Conservation (phyloP, 1,140 invertebrate genomes). For the Drosophila pallidifrons region DNA sequence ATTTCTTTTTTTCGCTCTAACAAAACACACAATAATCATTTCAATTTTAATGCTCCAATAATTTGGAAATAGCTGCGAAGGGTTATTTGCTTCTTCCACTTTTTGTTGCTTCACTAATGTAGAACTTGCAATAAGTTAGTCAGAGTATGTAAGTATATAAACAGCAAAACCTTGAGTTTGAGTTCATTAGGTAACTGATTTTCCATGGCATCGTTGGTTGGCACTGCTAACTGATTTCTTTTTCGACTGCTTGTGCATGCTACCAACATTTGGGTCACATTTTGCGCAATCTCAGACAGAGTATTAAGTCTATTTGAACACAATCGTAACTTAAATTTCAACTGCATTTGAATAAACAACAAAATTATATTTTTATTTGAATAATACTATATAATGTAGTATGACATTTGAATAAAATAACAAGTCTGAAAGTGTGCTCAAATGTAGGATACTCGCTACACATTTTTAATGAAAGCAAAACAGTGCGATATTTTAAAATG, state of each 20-base stretch:
- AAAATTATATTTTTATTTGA: too few relatives aligned
- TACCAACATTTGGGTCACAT: slow-evolving; percentile 34
- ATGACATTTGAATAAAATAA: too few relatives aligned
- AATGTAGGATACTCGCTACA: too few relatives aligned
- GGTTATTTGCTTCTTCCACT: slow-evolving; percentile 53
- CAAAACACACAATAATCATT: slow-evolving; percentile 78
- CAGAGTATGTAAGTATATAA: slow-evolving; percentile 8
- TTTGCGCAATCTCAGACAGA: slow-evolving; percentile 11
- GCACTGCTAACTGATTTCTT: slow-evolving; percentile 25
- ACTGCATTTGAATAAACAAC: background rate
- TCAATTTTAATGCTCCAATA: slow-evolving; percentile 83
- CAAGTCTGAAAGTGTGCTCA: too few relatives aligned
- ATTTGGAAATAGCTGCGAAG: slow-evolving; percentile 74
- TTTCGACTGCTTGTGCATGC: slow-evolving; percentile 20
- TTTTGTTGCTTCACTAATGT: background rate
- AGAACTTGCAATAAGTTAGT: slow-evolving; percentile 23
- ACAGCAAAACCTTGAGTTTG: slow-evolving; percentile 44
- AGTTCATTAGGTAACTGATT: slow-evolving; percentile 48
- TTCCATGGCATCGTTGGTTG: background rate
- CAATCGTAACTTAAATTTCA: background rate
- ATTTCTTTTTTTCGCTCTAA: slow-evolving; percentile 13
- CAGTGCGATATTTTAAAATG: too few relatives aligned
- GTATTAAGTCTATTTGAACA: background rate
- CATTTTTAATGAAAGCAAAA: too few relatives aligned
- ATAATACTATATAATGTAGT: too few relatives aligned